Base-by-base conservation (phyloP, 2,888 invertebrate species). In the Megamerina dolium region DNA sequence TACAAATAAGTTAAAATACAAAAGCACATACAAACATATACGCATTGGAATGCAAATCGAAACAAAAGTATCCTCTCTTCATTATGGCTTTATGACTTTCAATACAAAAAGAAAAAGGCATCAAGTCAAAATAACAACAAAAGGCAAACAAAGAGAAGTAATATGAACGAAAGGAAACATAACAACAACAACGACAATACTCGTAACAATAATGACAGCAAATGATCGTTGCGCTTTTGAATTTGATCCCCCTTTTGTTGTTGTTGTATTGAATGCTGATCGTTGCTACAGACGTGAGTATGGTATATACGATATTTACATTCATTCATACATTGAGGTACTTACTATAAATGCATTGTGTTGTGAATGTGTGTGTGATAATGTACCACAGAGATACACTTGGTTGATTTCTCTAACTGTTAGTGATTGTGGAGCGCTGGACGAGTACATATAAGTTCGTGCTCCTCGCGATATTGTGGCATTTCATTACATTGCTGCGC, bases 31-130 rank as follows among this genome's bases (percentile, higher is more conserved):
- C 34, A 26, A 23, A 37, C 29, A 41, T 45, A 58, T 49, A 59
- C 63, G 60, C 61, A 54, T 58, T 57, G 63, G 63, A 64, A 64
- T 64, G 63, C 64, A 63, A 64, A 63, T 63, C 61, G 59, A 53
- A 10, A 30, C 36, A 41, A 41, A 17, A 30, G 35, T 35, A 41
- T 29, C 35, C 34, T 21, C 18, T 17, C 13, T n/a, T n/a, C n/a
- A n/a, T n/a, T n/a, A n/a, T n/a, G 27, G 27, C 27, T n/a, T 27
- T 27, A n/a, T 27, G 27, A 27, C 27, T 27, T 27, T 10, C 27
- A 27, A 27, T 27, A 10, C 10, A 10, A 10, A 6, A 23, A 13
- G 27, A 3, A 27, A 27, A n/a, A n/a, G n/a, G n/a, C n/a, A n/a
- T n/a, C n/a, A n/a, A n/a, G n/a, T n/a, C n/a, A n/a, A n/a, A n/a